Base-by-base conservation (phyloP, 1,140 invertebrate species). In the Oryctes rhinoceros region DNA sequence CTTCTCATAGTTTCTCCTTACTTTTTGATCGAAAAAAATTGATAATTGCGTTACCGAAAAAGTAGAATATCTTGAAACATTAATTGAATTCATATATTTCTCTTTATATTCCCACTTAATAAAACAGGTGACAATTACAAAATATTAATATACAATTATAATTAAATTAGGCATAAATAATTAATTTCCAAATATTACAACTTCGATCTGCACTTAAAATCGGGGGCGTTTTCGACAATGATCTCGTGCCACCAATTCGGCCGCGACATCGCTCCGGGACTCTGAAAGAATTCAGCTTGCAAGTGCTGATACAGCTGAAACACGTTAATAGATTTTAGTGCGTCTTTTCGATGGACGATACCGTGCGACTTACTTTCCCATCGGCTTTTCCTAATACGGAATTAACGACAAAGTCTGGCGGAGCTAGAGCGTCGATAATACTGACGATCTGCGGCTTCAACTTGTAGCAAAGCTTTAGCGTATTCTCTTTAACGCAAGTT, bases 401-500 rank as follows among this genome's bases (percentile, higher is more conserved):
- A 86, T 96, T 94, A 9, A 97, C 84, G 49, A 96, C 90, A 86
- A 94, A 97, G 89, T 98, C 97, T 3, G 96, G 93, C 3, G 96
- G 96, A 39, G 96, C 94, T 39, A 98, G 88, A 59, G 93, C 94
- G 89, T 98, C 97, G 0, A 94, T 94, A 13, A 97, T 89, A 47
- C 92, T 88, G 4, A 98, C 92, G 37, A 93, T 91, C 74, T 98
- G 93, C 47, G 91, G 88, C 87, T 96, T 95, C 24, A 98, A 86
- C 44, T 91, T 89, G 13, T 83, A 86, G 86, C 95, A 97, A 30
- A 96, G 85, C 47, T 90, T 87, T 78, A 96, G 85, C 18, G 97
- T 91, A 0, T 90, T 90, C 53, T 91, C 86, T 71, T 93, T 89
- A 24, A 96, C 83, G 13, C 91, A 83, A 47, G 87, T 81, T 1